Conservation (phyloP, 2,797 vertebrate species). For the Rousettus madagascariensis region DNA sequence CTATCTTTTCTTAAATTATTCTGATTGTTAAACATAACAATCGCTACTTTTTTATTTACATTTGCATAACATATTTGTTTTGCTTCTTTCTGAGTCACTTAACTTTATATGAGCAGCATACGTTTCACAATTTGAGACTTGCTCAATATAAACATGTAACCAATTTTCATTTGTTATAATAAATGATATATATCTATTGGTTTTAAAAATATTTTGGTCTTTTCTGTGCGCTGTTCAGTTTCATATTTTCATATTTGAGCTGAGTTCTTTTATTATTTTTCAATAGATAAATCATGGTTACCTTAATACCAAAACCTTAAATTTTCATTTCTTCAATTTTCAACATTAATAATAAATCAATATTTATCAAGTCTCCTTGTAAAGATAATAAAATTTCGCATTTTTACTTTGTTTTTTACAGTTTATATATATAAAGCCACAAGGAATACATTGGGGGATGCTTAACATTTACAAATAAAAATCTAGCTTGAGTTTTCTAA, state of each 20-base stretch:
- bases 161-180: neutral
- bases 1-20: constrained; percentile 8
- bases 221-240: neutral
- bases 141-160: neutral
- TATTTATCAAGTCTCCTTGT: neutral
- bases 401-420: neutral
- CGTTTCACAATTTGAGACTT: neutral
- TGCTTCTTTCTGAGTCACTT: neutral
- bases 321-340: neutral
- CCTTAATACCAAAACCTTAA: neutral
- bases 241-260: constrained; percentile 16
- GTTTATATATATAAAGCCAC: neutral
- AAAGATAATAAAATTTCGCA: neutral
- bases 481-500: neutral
- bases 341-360: neutral
- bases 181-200: neutral
- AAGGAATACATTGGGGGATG: neutral
- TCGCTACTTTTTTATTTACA: neutral
- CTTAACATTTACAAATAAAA: neutral
- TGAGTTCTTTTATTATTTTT: neutral
- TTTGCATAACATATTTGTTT: neutral
- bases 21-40: neutral
- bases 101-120: neutral
- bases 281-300: neutral
- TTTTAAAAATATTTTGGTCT: neutral